Evolutionary conservation across 2,888 invertebrate genomes (phyloP), one percentile per base, ranked within the genome.

Genomic region (Heliconius ethilla): DNA sequence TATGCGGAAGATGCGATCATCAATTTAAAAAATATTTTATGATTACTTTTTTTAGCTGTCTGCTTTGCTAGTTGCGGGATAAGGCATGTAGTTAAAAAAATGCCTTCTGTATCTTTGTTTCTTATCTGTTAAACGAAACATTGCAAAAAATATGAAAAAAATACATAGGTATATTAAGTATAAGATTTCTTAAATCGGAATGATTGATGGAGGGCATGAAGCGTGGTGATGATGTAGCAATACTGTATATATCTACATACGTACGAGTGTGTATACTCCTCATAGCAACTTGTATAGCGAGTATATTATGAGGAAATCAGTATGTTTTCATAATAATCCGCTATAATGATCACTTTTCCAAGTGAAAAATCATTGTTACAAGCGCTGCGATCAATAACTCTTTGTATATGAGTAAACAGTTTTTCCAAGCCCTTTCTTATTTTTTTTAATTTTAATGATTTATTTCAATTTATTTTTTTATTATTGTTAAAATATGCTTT

Each of bases 201-300:
- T 82, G 82, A 82, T 82, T 80, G 81, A 82, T 81, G 75, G 65
- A 66, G 45, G 77, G 51, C 77, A 76, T 80, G 81, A 78, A 75
- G 80, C 75, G 74, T 37, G 25, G 33, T 6, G 72, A 72, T 59
- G 72, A 72, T 9, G 72, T 33, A 11, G 75, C 82, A 66, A 70
- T 78, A 59, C 33, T 6, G 70, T 59, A 29, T 55, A 10, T 33
- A 65, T 29, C 18, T 13, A 51, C 55, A 33, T 72, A 22, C 29
- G 29, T 22, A 51, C 15, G 51, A 22, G 15, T 27, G 10, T 40
- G 40, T 55, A 69, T 18, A n/a, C 22, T 65, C 22, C 33, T 4
- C 29, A 3, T n/a, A 33, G 29, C 29, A 29, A 67, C 15, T n/a
- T 40, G 15, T 40, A 69, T 33, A 33, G 33, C 25, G 25, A 33